phyloP scores from a whole-genome alignment of 1,140 invertebrate genomes.

The Parasteatoda tepidariorum region DNA sequence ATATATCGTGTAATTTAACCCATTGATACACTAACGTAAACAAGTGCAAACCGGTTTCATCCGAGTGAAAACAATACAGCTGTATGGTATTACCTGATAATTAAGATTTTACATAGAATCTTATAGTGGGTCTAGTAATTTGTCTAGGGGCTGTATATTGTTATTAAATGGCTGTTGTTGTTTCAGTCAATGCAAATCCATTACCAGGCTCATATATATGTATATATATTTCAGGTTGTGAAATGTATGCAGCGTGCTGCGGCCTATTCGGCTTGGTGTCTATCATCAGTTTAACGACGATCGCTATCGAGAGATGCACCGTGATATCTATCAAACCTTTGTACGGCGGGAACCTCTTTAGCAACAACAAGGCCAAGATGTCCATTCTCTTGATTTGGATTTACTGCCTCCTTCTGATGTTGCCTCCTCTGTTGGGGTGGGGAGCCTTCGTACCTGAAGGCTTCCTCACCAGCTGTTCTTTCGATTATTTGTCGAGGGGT shows the following conservation, averaged over 20 bases:
- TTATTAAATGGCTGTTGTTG: too few species aligned
- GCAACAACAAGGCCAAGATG: constrained; percentile 72
- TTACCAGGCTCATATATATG: neutral
- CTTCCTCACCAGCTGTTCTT: constrained; percentile 83
- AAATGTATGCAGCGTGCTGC: constrained; percentile 78
- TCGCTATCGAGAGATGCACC: constrained; percentile 78
- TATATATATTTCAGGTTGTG: constrained; percentile 56
- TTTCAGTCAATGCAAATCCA: too few species aligned
- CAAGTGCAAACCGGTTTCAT: too few species aligned
- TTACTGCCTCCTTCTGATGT: constrained; percentile 76
- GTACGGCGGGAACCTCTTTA: constrained; percentile 69
- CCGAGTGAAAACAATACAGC: too few species aligned
- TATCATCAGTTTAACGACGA: constrained; percentile 77
- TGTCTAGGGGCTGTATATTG: too few species aligned
- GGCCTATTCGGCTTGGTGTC: constrained; percentile 78
- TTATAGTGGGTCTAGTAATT: too few species aligned
- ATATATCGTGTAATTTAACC: too few species aligned
- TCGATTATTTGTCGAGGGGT: constrained; percentile 79
- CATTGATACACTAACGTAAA: too few species aligned
- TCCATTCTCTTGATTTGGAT: constrained; percentile 77
- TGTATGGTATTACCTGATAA: too few species aligned
- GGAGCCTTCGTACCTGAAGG: constrained; percentile 82
- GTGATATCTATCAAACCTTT: constrained; percentile 75
- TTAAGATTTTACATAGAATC: too few species aligned
- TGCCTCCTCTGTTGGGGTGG: constrained; percentile 77